Evolutionary conservation across 1,140 invertebrate genomes (phyloP), one percentile per base, ranked within the genome.

Genomic region (Elymnias hypermnestra): DNA sequence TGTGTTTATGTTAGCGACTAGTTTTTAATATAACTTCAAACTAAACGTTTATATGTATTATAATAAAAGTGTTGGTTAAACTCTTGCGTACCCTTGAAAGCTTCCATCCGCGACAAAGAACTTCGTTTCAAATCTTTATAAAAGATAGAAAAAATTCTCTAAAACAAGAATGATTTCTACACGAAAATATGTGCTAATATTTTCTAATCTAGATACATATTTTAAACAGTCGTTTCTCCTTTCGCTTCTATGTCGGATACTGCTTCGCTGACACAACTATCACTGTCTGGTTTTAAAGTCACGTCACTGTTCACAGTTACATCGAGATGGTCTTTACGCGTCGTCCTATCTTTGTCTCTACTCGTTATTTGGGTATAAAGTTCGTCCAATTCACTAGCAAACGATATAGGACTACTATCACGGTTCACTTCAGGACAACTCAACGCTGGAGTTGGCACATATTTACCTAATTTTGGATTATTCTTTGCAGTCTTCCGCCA

Each of bases 311-410:
- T 77, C 36, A 78, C 59, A 21, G 79, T 82, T 36, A 72, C 66
- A 43, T 83, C 75, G 10, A 81, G 37, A 9, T 39, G 49, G 3
- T 75, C 69, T 31, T 67, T 76, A n/a, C 68, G 50, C 14, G 43
- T 52, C 37, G 63, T 60, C 53, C 65, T 65, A 3, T 68, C 68
- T 46, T 66, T 76, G 26, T 86, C 85, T 25, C 74, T 71, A 60
- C 81, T 83, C 14, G 83, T 87, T 37, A 90, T 89, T 57, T 88
- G 88, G 19, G 89, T 89, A 52, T 90, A 89, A 12, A 90, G 65
- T 56, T 89, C 88, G 49, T 90, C 89, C 14, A 90, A 65, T 35
- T 89, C 88, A 57, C 87, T 89, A 3, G 83, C 72, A 18, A 88
- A 87, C 2, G 86, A 86, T 10, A 78, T 72, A 0, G 83, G 81